Evolutionary conservation across 2,797 vertebrate genomes (phyloP).

Genomic region (Sebastiscus tertius): DNA sequence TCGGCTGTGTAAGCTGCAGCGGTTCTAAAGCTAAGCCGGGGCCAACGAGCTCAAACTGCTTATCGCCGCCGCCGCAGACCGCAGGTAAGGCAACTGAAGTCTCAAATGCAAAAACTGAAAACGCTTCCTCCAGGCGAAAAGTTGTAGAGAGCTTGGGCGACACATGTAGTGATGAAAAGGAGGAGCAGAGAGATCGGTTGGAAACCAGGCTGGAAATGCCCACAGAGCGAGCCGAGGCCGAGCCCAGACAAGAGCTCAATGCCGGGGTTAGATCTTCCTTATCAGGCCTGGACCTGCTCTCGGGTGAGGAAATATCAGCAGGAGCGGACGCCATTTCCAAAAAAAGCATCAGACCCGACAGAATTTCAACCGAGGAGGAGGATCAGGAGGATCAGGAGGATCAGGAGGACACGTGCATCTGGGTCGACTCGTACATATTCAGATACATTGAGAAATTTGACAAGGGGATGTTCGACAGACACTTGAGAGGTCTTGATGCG

Average conservation of each 20-base stretch:
- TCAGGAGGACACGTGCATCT: conserved; percentile 1
- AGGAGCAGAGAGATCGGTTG: not conserved
- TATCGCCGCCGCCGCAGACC: conserved; percentile 28
- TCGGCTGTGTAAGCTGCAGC: conserved; percentile 11
- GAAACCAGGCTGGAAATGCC: not conserved
- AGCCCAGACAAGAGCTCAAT: not conserved
- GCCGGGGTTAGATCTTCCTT: conserved; percentile 1
- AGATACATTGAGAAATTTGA: conserved; percentile 39
- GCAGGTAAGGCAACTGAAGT: conserved; percentile 26
- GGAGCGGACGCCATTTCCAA: not conserved
- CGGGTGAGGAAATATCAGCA: conserved; percentile 3
- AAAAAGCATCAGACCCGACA: not conserved
- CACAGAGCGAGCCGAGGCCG: not conserved
- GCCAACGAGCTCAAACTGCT: not conserved
- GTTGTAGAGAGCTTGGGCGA: not conserved
- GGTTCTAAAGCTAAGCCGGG: conserved; percentile 20
- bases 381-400: not conserved
- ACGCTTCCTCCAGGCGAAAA: not conserved
- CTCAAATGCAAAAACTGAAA: conserved; percentile 29
- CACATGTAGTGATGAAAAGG: not conserved
- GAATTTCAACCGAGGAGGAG: not conserved
- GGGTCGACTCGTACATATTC: conserved; percentile 39
- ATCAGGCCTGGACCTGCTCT: not conserved
- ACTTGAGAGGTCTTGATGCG: not conserved
- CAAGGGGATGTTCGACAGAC: not conserved